Percentiles rank a stretch among this genome's conserved stretches.
phyloP scores from a whole-genome alignment of 2,797 vertebrate species.

The Poeciliopsis presidionis region DNA sequence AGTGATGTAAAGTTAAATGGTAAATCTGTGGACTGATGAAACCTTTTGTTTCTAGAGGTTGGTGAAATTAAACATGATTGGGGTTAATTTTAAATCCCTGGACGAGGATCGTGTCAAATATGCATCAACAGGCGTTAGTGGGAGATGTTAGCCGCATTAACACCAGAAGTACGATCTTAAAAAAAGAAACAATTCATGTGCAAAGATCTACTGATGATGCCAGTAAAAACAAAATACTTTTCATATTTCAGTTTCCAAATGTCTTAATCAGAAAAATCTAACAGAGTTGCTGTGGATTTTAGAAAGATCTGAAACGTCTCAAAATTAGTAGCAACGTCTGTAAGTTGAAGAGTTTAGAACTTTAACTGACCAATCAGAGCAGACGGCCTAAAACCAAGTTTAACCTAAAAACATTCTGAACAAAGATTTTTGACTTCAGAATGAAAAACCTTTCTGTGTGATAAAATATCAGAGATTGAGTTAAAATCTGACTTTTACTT shows the following conservation, averaged over 20 bases:
- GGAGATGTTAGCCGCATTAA: neutral
- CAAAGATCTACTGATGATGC: too few relatives aligned
- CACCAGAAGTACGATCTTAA: neutral
- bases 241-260: too few relatives aligned
- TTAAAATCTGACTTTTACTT: neutral
- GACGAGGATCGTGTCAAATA: neutral
- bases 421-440: neutral
- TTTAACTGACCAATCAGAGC: neutral
- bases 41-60: neutral
- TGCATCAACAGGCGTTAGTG: neutral
- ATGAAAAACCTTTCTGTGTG: neutral
- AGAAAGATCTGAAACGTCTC: neutral
- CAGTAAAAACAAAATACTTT: neutral
- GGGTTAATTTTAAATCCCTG: neutral
- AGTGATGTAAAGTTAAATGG: neutral
- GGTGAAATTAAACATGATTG: neutral
- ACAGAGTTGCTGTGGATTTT: neutral
- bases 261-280: too few relatives aligned
- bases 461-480: neutral
- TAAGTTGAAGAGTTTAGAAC: neutral
- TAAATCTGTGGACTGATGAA: neutral
- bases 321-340: neutral
- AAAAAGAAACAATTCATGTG: too few relatives aligned
- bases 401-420: neutral
- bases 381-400: neutral